Evolutionary conservation across 2,113 vertebrate genomes (phyloP), one percentile per base, ranked within the genome.

Genomic region (Etheostoma spectabile): DNA sequence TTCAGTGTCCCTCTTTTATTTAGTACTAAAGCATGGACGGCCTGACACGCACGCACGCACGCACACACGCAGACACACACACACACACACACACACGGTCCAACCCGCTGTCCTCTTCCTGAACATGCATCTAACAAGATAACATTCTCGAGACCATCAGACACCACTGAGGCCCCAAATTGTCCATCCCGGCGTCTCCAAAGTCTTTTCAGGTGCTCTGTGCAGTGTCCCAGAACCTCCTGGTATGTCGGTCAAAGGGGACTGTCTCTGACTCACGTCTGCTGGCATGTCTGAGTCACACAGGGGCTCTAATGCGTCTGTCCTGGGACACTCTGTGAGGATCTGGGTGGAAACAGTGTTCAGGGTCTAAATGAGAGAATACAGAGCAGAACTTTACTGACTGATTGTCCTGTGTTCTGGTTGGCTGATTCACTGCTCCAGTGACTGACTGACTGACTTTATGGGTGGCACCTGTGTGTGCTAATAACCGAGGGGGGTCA

Each of bases 241-340:
- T 35, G 38, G 64, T 24, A 63, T 78, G n/a, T 59, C 19, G 79
- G 51, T 82, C 60, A 83, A 67, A 77, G 65, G 76, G 71, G 4
- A 67, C 42, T 63, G 73, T 22, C 24, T 12, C 49, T 77, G 68
- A 79, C 52, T 80, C 77, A 76, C 8, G 19, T 22, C 53, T 51
- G 27, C 15, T 64, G 27, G 19, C 33, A 13, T 55, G 56, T 6
- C 18, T 77, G 67, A 85, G 66, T 73, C 79, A 63, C 68, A 19
- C 3, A 62, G 12, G 5, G 4, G 38, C 38, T 42, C 7, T 15
- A n/a, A 1, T 22, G n/a, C 33, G 38, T 15, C 21, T 16, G 21
- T 19, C 3, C 7, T 16, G 11, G 46, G 46, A 60, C 64, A 51
- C 6, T 38, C 48, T 8, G 27, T 21, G 38, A 48, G 49, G 33